Evolutionary conservation across 2,888 invertebrate species (phyloP), one percentile per base, ranked within the genome.

Genomic region (Sialis lutaria): DNA sequence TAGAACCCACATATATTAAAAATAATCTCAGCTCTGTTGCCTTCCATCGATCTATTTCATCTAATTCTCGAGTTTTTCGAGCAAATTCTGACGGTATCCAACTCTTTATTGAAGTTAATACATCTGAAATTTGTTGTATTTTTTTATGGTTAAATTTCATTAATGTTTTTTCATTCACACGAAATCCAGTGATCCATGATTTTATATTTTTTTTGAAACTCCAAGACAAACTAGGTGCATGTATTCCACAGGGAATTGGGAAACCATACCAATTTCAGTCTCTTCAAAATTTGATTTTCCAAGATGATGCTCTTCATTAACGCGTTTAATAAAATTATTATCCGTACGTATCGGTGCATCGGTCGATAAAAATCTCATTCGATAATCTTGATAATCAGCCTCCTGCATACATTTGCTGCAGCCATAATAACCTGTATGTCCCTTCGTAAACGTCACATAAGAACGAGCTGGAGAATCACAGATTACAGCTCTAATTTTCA

Each of bases 221-320:
- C 56, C 56, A 5, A 57, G 42, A 46, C 52, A 56, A n/a, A 53
- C 50, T 2, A 55, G 45, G 42, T 57, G 57, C 55, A 56, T 55
- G 41, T 53, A 54, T 44, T 57, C 54, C 2, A 55, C 32, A 6
- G 55, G 54, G 45, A 56, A 49, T 44, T 53, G 51, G 6, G 52
- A 51, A 4, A 57, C 54, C 54, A 58, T 50, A 40, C 51, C 54
- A 41, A 56, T 45, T 33, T 48, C 40, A 10, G 51, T n/a, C 33
- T 51, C 45, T 48, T 53, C 52, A 30, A 57, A 55, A 33, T 46
- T 42, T 32, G 53, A 52, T 39, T 4, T 42, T 13, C 50, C 50
- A 30, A 42, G 46, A 49, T 56, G 57, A 51, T 57, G 53, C 6
- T 56, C 53, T 50, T 49, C 50, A 40, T 57, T 46, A n/a, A 39